Conservation (phyloP, 2,113 vertebrate genomes). For the Reinhardtius hippoglossoides region DNA sequence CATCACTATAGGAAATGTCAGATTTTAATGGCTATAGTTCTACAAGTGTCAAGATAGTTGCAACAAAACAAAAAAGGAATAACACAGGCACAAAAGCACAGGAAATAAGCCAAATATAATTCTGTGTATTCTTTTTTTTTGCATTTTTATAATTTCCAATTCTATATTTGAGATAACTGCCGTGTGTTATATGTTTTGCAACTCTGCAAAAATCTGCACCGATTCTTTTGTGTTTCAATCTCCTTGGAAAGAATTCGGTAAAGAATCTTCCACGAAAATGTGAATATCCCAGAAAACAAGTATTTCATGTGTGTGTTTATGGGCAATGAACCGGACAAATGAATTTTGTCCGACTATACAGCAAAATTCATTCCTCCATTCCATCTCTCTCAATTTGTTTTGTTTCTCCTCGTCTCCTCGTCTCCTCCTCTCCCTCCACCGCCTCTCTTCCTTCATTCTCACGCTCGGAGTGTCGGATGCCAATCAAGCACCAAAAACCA, state of each 20-base stretch:
- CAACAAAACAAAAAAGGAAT: conserved; percentile 56
- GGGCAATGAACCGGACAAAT: conserved; percentile 71
- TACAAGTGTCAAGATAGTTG: conserved; percentile 24
- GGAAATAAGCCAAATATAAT: not conserved
- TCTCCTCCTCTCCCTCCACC: conserved; percentile 32
- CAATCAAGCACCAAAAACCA: conserved; percentile 72
- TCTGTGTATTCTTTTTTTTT: not conserved
- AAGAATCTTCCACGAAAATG: conserved; percentile 46
- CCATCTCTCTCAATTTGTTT: not conserved
- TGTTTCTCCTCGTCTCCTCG: not conserved
- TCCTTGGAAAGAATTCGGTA: conserved; percentile 25
- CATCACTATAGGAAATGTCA: conserved; percentile 8
- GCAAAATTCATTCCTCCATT: conserved; percentile 73
- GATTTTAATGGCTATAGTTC: conserved; percentile 14
- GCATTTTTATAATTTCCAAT: not conserved
- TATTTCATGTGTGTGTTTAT: conserved; percentile 38
- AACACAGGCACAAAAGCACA: conserved; percentile 47
- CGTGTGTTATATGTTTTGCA: conserved; percentile 58
- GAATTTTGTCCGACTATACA: conserved; percentile 70
- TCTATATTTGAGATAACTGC: not conserved
- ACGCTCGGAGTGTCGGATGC: conserved; percentile 67
- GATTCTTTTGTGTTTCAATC: conserved; percentile 14
- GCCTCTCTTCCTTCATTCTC: conserved; percentile 62
- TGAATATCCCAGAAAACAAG: conserved; percentile 47
- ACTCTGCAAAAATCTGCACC: conserved; percentile 47